A percentile compares a stretch with the other conserved stretches of the same genome.
Conservation (phyloP, 2,888 invertebrate genomes). For the Hedya salicella region DNA sequence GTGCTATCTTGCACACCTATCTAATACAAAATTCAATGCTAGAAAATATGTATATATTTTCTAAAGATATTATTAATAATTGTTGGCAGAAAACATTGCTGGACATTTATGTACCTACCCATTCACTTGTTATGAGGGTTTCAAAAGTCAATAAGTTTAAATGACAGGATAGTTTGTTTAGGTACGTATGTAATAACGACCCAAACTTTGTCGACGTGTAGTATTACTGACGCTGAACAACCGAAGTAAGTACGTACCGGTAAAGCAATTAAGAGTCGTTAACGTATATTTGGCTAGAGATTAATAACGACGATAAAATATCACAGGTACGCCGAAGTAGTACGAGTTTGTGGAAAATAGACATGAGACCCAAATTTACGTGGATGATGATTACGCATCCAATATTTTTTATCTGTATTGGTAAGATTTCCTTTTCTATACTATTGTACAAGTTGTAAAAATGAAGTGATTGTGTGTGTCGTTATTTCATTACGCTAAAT, state of each 20-base stretch:
- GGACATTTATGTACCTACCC: background rate
- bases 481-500: no score
- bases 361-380: background rate
- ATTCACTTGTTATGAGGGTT: slow-evolving; percentile 7
- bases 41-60: no score
- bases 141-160: slow-evolving; percentile 25
- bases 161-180: slow-evolving; percentile 28
- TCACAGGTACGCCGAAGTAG: background rate
- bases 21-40: no score
- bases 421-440: no score
- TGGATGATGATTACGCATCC: background rate
- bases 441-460: no score
- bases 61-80: no score
- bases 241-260: slow-evolving; percentile 15
- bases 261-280: slow-evolving; percentile 24
- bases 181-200: slow-evolving; percentile 22
- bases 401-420: no score
- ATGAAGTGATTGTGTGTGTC: no score
- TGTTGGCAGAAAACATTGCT: background rate
- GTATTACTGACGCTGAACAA: slow-evolving; percentile 23
- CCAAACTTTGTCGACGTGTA: slow-evolving; percentile 28
- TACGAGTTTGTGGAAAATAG: background rate
- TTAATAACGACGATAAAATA: slow-evolving; percentile 14
- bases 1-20: no score
- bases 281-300: slow-evolving; percentile 21